Percentiles rank a stretch among this genome's conserved stretches.
Conservation (phyloP, 2,113 vertebrate species). For the Proterorhinus semilunaris region DNA sequence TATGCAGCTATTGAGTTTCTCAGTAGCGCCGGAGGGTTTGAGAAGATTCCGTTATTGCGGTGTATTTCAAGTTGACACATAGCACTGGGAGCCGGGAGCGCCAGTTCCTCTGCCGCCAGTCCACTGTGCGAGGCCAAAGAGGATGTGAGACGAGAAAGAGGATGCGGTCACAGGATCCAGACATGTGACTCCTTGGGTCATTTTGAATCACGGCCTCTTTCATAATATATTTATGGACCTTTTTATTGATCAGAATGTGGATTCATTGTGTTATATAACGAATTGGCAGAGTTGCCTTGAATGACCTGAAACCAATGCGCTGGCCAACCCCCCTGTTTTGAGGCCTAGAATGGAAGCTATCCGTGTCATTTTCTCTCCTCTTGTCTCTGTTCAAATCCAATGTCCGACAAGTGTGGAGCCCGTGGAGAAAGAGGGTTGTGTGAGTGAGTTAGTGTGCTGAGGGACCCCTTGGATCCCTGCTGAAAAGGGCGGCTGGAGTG, state of each 20-base stretch:
- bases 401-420: background rate
- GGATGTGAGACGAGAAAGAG: conserved; percentile 75
- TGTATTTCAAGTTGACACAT: background rate
- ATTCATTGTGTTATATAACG: no score
- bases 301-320: no score
- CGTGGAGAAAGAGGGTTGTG: background rate
- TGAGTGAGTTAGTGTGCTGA: background rate
- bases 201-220: conserved; percentile 26
- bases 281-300: no score
- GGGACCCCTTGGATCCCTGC: no score
- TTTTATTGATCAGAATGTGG: background rate
- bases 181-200: conserved; percentile 42
- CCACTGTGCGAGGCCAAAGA: conserved; percentile 63
- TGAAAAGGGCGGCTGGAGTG: conserved; percentile 89
- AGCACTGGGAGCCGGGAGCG: conserved; percentile 15
- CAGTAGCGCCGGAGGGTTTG: no score
- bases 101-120: conserved; percentile 51
- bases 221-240: background rate
- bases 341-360: no score
- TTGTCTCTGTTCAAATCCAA: background rate
- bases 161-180: conserved; percentile 64
- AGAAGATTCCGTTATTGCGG: background rate
- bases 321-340: no score
- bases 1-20: no score
- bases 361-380: no score